Evolutionary conservation across 2,797 vertebrate species (phyloP).

Genomic region (Myripristis murdjan): DNA sequence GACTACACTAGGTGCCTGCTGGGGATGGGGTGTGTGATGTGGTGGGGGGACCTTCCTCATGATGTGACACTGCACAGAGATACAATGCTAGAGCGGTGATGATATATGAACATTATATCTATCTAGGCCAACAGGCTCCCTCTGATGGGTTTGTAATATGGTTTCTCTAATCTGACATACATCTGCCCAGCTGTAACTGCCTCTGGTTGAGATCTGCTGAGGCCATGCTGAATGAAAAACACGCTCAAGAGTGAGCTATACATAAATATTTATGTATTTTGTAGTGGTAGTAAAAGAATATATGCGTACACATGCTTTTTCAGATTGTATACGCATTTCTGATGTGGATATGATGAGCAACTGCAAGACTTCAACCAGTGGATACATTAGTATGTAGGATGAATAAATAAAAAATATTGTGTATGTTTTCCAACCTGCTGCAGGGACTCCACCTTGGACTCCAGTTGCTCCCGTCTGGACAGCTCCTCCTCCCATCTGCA

Average conservation of each 20-base stretch:
- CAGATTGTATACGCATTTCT: background rate
- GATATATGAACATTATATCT: constrained; percentile 46
- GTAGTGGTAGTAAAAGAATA: constrained; percentile 32
- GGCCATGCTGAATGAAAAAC: constrained; percentile 11
- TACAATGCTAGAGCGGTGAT: constrained; percentile 38
- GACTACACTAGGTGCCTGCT: constrained; percentile 30
- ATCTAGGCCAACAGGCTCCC: constrained; percentile 47
- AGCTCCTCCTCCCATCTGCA: constrained; percentile 97
- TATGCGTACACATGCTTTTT: background rate
- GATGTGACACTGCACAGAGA: constrained; percentile 40
- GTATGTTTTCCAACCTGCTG: constrained; percentile 89
- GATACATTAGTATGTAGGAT: constrained; percentile 15
- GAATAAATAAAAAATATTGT: constrained; percentile 18
- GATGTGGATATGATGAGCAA: constrained; percentile 11
- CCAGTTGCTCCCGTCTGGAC: constrained; percentile 91
- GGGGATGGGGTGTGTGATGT: background rate
- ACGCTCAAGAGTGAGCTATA: constrained; percentile 2
- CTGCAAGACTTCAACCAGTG: constrained; percentile 15
- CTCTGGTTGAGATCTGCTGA: constrained; percentile 29
- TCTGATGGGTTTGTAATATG: constrained; percentile 63
- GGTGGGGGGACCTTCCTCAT: constrained; percentile 7
- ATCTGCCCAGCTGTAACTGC: constrained; percentile 29
- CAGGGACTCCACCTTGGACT: constrained; percentile 91
- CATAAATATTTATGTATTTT: constrained; percentile 23
- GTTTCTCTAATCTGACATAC: constrained; percentile 57